Conservation (phyloP, 2,113 vertebrate genomes). For the Callaeas wilsoni region DNA sequence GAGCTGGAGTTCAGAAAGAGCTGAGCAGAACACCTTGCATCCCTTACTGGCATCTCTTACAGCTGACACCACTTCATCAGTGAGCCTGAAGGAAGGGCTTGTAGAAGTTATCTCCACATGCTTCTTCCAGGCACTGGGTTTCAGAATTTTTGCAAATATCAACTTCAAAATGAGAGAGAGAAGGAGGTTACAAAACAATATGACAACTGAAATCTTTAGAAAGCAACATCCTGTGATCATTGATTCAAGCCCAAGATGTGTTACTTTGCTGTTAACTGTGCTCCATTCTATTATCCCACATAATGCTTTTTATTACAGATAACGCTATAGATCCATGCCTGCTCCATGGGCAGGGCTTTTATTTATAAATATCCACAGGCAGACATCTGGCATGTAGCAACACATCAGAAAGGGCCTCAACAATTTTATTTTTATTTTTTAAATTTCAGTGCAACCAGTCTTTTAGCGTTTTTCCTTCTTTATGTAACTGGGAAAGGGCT, state of each 20-base stretch:
- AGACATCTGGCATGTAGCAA: background rate
- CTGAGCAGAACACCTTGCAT: background rate
- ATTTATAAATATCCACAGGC: background rate
- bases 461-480: slow-evolving; percentile 14
- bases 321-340: background rate
- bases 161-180: background rate
- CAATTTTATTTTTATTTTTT: background rate
- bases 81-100: background rate
- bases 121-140: background rate
- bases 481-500: slow-evolving; percentile 60
- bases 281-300: background rate
- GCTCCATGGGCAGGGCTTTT: background rate
- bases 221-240: background rate
- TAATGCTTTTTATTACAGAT: background rate
- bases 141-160: background rate
- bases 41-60: background rate
- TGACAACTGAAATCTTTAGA: background rate
- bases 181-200: background rate
- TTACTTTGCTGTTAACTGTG: background rate
- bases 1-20: background rate
- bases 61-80: background rate
- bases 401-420: background rate
- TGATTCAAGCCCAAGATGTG: background rate
- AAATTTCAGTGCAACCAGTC: background rate
- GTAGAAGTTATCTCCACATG: background rate